A percentile compares a stretch with the other conserved stretches of the same genome.
Conservation (phyloP, 92 coral and sea anemone species). For the Isaurus tuberculatus region DNA sequence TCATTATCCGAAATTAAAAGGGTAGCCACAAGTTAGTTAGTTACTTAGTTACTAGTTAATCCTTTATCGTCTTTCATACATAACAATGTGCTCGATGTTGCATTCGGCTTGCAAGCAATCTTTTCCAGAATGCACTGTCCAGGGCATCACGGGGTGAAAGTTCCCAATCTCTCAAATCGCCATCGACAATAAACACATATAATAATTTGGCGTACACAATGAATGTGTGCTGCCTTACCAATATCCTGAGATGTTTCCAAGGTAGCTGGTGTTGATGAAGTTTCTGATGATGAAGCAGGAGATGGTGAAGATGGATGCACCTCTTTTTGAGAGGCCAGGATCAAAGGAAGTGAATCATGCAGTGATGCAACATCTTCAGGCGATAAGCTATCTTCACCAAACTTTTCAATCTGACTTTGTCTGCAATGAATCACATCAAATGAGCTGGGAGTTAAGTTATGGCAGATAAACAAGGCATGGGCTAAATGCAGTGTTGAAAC, state of each 20-base stretch:
- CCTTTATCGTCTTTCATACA: too few species aligned
- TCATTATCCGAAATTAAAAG: too few species aligned
- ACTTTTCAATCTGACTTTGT: conserved; percentile 80
- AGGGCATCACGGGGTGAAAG: too few species aligned
- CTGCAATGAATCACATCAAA: conserved; percentile 35
- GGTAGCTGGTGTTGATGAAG: conserved; percentile 26
- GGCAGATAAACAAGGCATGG: too few species aligned
- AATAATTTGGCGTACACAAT: too few species aligned
- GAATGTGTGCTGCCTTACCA: not conserved
- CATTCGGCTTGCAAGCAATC: too few species aligned
- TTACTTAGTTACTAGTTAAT: not conserved
- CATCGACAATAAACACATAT: too few species aligned
- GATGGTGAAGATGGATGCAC: conserved; percentile 4
- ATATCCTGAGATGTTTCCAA: conserved; percentile 13
- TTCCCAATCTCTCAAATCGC: too few species aligned
- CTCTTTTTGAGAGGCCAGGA: conserved; percentile 53
- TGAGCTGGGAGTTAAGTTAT: not conserved
- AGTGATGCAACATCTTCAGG: conserved; percentile 70
- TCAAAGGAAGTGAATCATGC: conserved; percentile 61
- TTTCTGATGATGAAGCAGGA: conserved; percentile 3
- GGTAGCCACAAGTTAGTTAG: too few species aligned
- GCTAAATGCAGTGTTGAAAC: too few species aligned
- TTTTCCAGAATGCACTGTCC: too few species aligned
- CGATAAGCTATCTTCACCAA: conserved; percentile 61
- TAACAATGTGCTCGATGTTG: too few species aligned